Evolutionary conservation across 2,113 vertebrate genomes (phyloP).

Genomic region (Trematocara zebra): DNA sequence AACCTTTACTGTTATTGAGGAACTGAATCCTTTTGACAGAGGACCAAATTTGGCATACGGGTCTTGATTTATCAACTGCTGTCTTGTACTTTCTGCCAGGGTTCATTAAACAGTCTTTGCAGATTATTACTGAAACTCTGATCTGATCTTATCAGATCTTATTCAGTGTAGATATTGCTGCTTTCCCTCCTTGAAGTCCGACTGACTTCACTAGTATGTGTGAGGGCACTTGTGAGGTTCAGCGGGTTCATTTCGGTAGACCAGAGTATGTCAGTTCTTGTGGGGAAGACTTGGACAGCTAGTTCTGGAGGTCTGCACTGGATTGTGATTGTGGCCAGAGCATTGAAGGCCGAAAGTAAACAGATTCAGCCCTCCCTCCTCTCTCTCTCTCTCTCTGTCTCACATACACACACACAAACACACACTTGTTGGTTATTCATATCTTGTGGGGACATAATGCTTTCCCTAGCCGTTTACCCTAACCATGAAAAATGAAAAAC

Average conservation of each 20-base stretch:
- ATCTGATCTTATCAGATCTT: background rate
- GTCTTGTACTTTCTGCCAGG: background rate
- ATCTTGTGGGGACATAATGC: background rate
- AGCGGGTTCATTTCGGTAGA: constrained; percentile 43
- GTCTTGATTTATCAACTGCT: background rate
- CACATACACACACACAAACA: background rate
- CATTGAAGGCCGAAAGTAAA: constrained; percentile 26
- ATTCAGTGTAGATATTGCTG: background rate
- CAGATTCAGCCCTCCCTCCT: constrained; percentile 2
- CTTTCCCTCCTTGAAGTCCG: background rate
- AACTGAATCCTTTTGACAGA: background rate
- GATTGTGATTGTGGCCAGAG: constrained; percentile 20
- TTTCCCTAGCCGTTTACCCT: background rate
- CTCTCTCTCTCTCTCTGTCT: background rate
- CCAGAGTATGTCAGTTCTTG: constrained; percentile 43
- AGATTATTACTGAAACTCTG: background rate
- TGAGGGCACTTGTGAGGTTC: constrained; percentile 37
- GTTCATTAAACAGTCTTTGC: background rate
- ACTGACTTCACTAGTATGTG: background rate
- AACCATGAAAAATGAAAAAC: background rate
- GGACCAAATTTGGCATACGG: background rate
- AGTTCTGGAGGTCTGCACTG: constrained; percentile 19
- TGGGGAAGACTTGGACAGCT: constrained; percentile 30
- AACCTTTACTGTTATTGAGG: background rate
- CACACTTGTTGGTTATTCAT: background rate